Evolutionary conservation across 1,140 invertebrate species (phyloP), one percentile per base, ranked within the genome.

Genomic region (Neuroterus valhalla): DNA sequence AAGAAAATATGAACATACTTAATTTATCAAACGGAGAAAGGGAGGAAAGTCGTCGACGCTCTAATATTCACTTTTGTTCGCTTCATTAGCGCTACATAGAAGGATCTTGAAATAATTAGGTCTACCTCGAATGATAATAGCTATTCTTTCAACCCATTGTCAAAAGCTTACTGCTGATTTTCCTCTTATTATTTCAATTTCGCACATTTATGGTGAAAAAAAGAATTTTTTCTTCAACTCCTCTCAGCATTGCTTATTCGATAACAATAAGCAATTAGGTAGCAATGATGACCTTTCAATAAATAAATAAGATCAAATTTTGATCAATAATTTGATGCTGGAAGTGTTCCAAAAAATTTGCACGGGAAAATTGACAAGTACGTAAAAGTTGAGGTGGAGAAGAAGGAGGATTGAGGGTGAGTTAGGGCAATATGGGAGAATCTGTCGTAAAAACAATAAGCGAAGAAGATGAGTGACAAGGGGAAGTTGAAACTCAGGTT

Each of bases 81-180:
- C 77, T 85, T 89, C 86, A 89, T 88, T 89, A 89, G 86, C 77
- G 82, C 42, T 48, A 79, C 82, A 87, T 86, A 89, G 88, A 88
- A 88, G 86, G 88, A 78, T 86, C 85, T 88, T 87, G 84, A 87
- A 87, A 88, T 88, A 88, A 88, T 88, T 88, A 82, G 88, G 87
- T 88, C 86, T 86, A 79, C 83, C 77, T 74, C 74, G 81, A 45
- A 81, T 79, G 80, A 87, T 86, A 84, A 85, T 82, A 66, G 81
- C 83, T 70, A 88, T 88, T 88, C 83, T 87, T 84, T 85, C 87
- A 82, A 85, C 76, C 83, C 81, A 87, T 88, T 88, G 86, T 88
- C 79, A 75, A 70, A 77, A 68, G 72, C 70, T 74, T 71, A 68
- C 77, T 80, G 81, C 76, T 78, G 84, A 85, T 87, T 83, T 79